phyloP scores from a whole-genome alignment of 1,140 invertebrate species.

The Halesus radiatus region DNA sequence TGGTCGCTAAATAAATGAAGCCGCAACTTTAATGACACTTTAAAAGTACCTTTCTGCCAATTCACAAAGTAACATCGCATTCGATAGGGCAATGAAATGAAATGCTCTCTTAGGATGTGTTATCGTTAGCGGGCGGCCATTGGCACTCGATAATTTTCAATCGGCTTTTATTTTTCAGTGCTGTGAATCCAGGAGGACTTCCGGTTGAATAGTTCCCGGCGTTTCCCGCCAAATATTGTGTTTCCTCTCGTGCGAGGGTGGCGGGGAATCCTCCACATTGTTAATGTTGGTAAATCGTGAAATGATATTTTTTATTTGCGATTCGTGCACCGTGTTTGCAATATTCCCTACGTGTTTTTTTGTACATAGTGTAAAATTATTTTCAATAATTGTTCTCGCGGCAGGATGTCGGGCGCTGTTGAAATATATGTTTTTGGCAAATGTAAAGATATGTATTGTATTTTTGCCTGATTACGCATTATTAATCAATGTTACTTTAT shows the following conservation, averaged over 20 bases:
- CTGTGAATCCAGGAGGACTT: conserved; percentile 33
- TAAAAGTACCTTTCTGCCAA: conserved; percentile 10
- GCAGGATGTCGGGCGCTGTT: not conserved
- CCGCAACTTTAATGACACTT: not conserved
- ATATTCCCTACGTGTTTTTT: not conserved
- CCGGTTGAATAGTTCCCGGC: conserved; percentile 18
- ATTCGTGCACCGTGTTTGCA: not conserved
- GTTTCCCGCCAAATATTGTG: conserved; percentile 32
- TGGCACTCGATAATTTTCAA: conserved; percentile 40
- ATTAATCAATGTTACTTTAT: no score
- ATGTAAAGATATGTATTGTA: no score
- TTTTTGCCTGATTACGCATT: no score
- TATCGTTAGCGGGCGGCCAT: not conserved
- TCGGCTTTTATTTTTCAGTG: conserved; percentile 41
- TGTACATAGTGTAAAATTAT: not conserved
- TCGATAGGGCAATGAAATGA: not conserved
- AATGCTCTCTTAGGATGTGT: not conserved
- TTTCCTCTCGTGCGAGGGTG: conserved; percentile 1
- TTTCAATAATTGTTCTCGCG: not conserved
- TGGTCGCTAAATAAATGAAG: no score
- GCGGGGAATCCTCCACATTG: not conserved
- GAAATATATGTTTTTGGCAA: no score
- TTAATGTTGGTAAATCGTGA: not conserved
- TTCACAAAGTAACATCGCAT: not conserved
- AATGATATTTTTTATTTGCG: conserved; percentile 17